Base-by-base conservation (phyloP, 2,113 vertebrate species). In the Aptenodytes patagonicus region DNA sequence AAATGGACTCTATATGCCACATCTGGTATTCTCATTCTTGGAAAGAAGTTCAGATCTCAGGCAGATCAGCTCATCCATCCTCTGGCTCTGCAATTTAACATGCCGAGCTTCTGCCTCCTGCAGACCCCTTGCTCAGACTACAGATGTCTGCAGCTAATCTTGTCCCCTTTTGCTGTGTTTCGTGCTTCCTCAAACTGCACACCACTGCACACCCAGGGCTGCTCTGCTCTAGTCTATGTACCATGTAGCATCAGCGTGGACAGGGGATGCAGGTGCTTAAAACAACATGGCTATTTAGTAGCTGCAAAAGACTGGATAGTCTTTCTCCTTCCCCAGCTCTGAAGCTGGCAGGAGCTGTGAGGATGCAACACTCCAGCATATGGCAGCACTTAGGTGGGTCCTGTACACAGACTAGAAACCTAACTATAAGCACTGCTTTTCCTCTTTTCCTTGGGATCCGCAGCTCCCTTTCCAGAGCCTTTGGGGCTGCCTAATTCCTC, bases 211-310 rank as follows among this genome's bases (percentile, higher is more conserved):
- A 15, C 62, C 29, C 62, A 32, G 8, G 2, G 16, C 54, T 28
- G 16, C 29, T 89, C 76, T 38, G 10, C 62, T 75, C 26, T 69
- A 32, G 13, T 7, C 19, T 38, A 21, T 3, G 17, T 51, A 42
- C 44, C 25, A 44, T 2, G 10, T 1, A 61, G 20, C 31, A 44
- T n/a, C 72, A 52, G 85, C 0, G 0, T 7, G n/a, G 22, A 36
- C 31, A 58, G 32, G 20, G 17, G n/a, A 60, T 89, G 51, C 22
- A 40, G 32, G 6, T 47, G 20, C 42, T 60, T 75, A 28, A 61
- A 69, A 57, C 4, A 57, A 26, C 31, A 49, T 22, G 54, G 20
- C 10, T 75, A 28, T 55, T 72, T 15, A 54, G 34, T 6, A 64
- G 55, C 6, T 91, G 46, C 40, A 61, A 46, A 73, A 79, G 24